These are phyloP conservation scores for Eolophus roseicapilla DNA, from an alignment of 2,113 vertebrate species.

Conservation along the genomic window DNA sequence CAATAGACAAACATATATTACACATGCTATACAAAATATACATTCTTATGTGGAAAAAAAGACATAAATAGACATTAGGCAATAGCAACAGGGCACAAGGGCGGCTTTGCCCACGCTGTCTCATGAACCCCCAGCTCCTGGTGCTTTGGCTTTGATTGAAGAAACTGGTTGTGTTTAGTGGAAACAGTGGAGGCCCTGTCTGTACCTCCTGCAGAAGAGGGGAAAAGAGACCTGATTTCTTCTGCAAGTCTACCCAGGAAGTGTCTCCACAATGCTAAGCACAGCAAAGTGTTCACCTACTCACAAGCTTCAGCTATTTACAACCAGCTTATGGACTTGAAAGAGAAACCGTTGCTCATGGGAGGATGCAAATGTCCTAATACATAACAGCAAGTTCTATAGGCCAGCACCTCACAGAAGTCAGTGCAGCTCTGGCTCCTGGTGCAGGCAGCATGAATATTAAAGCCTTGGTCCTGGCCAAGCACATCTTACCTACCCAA, in stretches of 20 bases:
- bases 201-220: background rate
- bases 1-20: slow-evolving; percentile 72
- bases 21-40: slow-evolving; percentile 81
- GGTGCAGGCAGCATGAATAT: background rate
- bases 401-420: background rate
- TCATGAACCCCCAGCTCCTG: background rate
- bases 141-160: slow-evolving; percentile 12
- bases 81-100: slow-evolving; percentile 30
- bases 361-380: background rate
- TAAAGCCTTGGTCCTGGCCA: background rate
- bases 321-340: background rate
- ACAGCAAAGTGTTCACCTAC: background rate
- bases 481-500: background rate
- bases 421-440: background rate
- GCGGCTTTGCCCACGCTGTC: slow-evolving; percentile 3
- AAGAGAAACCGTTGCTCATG: background rate
- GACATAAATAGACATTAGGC: slow-evolving; percentile 70
- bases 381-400: background rate
- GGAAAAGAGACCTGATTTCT: background rate
- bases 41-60: slow-evolving; percentile 75
- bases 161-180: background rate
- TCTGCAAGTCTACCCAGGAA: background rate
- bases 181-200: background rate
- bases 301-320: background rate
- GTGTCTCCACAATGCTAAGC: background rate